These are phyloP conservation scores for Andrena bicolor DNA, from an alignment of 2,888 invertebrate genomes.

Conservation along the genomic window DNA sequence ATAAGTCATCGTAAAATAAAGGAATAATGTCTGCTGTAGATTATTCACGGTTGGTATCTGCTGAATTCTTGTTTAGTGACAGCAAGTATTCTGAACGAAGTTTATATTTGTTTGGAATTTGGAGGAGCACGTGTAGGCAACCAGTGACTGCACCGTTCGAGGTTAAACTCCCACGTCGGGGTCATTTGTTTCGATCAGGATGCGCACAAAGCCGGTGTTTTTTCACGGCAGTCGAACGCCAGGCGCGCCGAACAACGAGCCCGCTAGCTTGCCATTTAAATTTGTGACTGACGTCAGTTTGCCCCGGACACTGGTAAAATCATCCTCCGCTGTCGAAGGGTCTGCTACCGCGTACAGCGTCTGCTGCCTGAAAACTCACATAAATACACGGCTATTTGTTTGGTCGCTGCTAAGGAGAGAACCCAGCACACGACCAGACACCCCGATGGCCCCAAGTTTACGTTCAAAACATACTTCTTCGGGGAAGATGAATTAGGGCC, in stretches of 20 bases:
- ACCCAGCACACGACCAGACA: slow-evolving; percentile 49
- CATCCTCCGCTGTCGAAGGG: slow-evolving; percentile 59
- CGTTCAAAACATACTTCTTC: slow-evolving; percentile 51
- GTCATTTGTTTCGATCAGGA: slow-evolving; percentile 53
- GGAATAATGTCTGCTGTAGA: background rate
- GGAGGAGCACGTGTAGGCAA: slow-evolving; percentile 13
- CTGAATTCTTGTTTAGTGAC: no score
- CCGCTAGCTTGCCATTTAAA: slow-evolving; percentile 76
- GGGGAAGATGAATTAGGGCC: slow-evolving; percentile 60
- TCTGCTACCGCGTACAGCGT: slow-evolving; percentile 24
- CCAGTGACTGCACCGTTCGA: slow-evolving; percentile 5
- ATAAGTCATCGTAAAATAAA: background rate
- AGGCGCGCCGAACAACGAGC: slow-evolving; percentile 41
- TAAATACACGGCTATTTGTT: slow-evolving; percentile 67
- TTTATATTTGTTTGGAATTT: slow-evolving; percentile 2
- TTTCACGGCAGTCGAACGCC: slow-evolving; percentile 48
- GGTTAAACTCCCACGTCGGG: slow-evolving; percentile 38
- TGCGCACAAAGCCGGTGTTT: slow-evolving; percentile 48
- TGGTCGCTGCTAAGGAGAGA: slow-evolving; percentile 59
- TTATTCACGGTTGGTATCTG: background rate
- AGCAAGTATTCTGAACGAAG: no score
- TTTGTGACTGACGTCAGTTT: slow-evolving; percentile 72
- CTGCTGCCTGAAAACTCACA: slow-evolving; percentile 50
- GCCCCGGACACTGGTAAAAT: slow-evolving; percentile 45
- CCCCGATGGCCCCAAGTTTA: slow-evolving; percentile 43